phyloP scores from a whole-genome alignment of 2,113 vertebrate species.

The Sigmodon hispidus region DNA sequence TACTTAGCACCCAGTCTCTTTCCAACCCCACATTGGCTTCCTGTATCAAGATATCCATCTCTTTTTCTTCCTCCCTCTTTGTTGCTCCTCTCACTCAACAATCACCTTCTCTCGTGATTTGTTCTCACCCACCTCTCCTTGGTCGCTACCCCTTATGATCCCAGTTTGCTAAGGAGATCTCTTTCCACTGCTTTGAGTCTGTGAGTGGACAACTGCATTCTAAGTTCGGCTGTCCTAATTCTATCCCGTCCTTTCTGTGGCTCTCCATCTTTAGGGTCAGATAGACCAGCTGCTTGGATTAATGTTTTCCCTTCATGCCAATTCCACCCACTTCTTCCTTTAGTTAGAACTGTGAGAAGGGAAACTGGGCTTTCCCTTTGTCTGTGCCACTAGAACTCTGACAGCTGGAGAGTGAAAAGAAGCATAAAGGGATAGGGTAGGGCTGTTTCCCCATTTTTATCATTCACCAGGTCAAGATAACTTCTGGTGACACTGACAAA shows the following conservation, averaged over 20 bases:
- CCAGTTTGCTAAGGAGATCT: no score
- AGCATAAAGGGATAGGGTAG: background rate
- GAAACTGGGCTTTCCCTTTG: background rate
- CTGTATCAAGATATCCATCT: no score
- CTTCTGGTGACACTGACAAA: background rate
- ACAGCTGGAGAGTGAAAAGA: background rate
- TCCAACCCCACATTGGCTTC: no score
- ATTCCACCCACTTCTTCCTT: background rate
- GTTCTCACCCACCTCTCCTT: no score
- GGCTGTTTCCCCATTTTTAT: background rate
- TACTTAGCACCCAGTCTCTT: no score
- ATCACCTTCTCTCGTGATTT: no score
- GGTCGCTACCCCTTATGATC: no score
- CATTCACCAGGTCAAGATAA: background rate
- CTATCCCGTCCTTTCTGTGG: background rate
- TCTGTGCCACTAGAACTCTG: background rate
- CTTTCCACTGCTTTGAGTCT: background rate
- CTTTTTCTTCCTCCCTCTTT: no score
- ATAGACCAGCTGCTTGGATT: slow-evolving; percentile 15
- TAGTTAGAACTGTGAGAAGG: background rate
- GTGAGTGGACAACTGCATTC: background rate
- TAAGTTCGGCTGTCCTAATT: background rate
- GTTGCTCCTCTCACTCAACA: no score
- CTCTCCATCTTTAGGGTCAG: background rate
- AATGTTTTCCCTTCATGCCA: background rate